A percentile compares a stretch with the other conserved stretches of the same genome.
phyloP scores from a whole-genome alignment of 2,888 invertebrate species.

The Tachystola acroxantha region DNA sequence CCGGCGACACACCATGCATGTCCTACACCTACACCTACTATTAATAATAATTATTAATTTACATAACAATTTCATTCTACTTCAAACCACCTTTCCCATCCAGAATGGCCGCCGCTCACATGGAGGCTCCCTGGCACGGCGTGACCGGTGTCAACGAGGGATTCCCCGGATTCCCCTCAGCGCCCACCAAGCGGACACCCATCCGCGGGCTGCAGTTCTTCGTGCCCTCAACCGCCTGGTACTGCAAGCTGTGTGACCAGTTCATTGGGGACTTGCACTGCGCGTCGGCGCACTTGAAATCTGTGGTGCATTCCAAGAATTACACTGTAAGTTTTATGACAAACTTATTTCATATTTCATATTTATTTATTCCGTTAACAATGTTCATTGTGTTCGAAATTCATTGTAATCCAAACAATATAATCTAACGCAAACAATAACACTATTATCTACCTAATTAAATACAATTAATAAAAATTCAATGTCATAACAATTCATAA shows the following conservation, averaged over 20 bases:
- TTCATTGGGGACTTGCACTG: slow-evolving; percentile 95
- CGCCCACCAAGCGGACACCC: slow-evolving; percentile 87
- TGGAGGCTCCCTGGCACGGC: slow-evolving; percentile 87
- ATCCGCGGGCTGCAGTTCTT: slow-evolving; percentile 93
- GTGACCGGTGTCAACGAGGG: slow-evolving; percentile 80
- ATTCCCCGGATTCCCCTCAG: slow-evolving; percentile 82
- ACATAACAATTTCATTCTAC: no score
- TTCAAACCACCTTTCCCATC: no score
- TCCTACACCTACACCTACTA: no score
- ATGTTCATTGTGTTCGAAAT: no score
- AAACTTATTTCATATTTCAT: not conserved
- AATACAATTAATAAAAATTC: no score
- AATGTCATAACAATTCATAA: no score
- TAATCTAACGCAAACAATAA: no score
- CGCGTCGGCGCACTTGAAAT: slow-evolving; percentile 91
- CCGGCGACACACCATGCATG: no score
- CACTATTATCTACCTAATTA: no score
- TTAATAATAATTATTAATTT: no score
- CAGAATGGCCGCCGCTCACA: slow-evolving; percentile 68
- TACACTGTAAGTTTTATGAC: slow-evolving; percentile 85
- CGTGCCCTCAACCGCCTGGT: slow-evolving; percentile 92
- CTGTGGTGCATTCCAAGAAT: slow-evolving; percentile 86
- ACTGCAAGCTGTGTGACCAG: slow-evolving; percentile 90
- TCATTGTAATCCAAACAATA: no score
- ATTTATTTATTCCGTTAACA: no score